Conservation (phyloP, 2,888 invertebrate species). For the Drosophila falleni region DNA sequence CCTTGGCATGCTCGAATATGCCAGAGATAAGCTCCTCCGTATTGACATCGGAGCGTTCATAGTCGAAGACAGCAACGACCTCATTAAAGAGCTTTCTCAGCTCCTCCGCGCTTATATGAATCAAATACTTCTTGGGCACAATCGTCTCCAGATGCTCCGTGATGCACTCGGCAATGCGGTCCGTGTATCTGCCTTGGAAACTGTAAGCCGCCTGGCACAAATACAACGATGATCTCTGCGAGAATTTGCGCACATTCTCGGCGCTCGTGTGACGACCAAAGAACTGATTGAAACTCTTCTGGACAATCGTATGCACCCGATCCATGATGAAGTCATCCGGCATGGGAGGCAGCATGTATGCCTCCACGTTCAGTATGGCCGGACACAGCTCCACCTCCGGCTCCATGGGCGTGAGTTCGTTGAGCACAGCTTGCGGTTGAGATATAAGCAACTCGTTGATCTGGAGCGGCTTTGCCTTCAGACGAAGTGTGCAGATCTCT, state of each 20-base stretch:
- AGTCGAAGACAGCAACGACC: constrained; percentile 79
- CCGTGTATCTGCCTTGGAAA: constrained; percentile 81
- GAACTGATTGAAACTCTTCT: constrained; percentile 76
- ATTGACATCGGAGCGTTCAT: constrained; percentile 81
- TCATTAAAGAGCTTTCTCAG: constrained; percentile 80
- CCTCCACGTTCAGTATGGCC: constrained; percentile 74
- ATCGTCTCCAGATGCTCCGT: constrained; percentile 80
- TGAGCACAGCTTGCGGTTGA: constrained; percentile 29
- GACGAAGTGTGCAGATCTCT: constrained; percentile 82
- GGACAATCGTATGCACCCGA: constrained; percentile 82
- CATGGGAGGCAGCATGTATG: constrained; percentile 73
- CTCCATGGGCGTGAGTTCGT: constrained; percentile 63
- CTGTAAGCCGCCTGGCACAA: constrained; percentile 83
- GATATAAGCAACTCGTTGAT: constrained; percentile 61
- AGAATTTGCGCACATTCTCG: constrained; percentile 79
- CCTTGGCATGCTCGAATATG: constrained; percentile 78
- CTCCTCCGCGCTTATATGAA: constrained; percentile 77
- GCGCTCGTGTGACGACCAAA: constrained; percentile 71
- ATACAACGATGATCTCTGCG: constrained; percentile 80
- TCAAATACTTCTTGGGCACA: constrained; percentile 83
- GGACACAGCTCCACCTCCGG: constrained; percentile 62
- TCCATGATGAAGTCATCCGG: constrained; percentile 82
- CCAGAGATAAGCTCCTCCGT: constrained; percentile 79
- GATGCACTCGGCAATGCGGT: constrained; percentile 81
- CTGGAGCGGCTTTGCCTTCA: constrained; percentile 83